These are phyloP conservation scores for Rhodophaea formosa DNA, from an alignment of 2,888 invertebrate species.

Conservation along the genomic window DNA sequence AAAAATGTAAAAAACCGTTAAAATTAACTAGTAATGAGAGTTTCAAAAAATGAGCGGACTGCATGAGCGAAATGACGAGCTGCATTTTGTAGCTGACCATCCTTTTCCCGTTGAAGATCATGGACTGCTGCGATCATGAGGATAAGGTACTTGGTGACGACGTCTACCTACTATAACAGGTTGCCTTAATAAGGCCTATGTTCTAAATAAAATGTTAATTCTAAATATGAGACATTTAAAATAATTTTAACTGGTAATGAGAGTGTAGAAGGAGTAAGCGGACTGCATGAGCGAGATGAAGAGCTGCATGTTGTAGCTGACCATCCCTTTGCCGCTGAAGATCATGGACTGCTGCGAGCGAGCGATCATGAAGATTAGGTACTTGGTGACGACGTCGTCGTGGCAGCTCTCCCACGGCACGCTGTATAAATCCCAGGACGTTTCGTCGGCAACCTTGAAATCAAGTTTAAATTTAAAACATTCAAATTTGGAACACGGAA, in stretches of 20 bases:
- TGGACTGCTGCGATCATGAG: slow-evolving; percentile 42
- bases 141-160: slow-evolving; percentile 31
- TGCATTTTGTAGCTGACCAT: slow-evolving; percentile 44
- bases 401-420: slow-evolving; percentile 2
- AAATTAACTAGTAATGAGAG: slow-evolving; percentile 39
- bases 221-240: background rate
- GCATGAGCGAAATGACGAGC: slow-evolving; percentile 43
- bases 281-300: slow-evolving; percentile 44
- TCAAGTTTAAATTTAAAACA: background rate
- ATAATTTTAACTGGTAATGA: slow-evolving; percentile 35
- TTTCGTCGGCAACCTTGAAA: background rate
- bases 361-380: slow-evolving; percentile 41
- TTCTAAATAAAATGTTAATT: too few species aligned
- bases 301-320: slow-evolving; percentile 42
- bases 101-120: slow-evolving; percentile 37
- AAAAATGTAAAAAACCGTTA: too few species aligned
- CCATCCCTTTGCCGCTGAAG: slow-evolving; percentile 38
- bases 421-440: background rate
- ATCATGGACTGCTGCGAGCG: slow-evolving; percentile 38
- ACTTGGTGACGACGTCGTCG: slow-evolving; percentile 24
- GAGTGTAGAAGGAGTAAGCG: slow-evolving; percentile 45
- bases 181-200: too few species aligned
- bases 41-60: slow-evolving; percentile 46
- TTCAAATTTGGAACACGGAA: too few species aligned
- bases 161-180: too few species aligned